phyloP scores from a whole-genome alignment of 2,888 invertebrate species.

The Diloba caeruleocephala region DNA sequence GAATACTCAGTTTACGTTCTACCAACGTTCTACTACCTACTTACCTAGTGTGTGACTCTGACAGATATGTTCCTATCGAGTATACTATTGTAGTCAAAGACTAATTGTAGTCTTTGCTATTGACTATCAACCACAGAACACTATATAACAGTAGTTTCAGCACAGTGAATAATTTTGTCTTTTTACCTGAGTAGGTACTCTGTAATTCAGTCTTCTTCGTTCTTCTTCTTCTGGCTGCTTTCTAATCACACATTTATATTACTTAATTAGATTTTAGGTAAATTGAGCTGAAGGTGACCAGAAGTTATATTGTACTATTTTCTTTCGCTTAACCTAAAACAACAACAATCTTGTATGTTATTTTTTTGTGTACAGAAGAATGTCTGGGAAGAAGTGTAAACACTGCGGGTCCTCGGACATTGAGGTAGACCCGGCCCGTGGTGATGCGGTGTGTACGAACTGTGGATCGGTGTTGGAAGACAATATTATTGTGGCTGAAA shows the following conservation, averaged over 20 bases:
- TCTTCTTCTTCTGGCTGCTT: too few species aligned
- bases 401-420: constrained; percentile 97
- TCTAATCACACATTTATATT: not conserved
- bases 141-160: too few species aligned
- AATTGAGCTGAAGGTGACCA: not conserved
- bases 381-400: constrained; percentile 93
- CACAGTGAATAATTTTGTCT: too few species aligned
- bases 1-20: too few species aligned
- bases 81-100: too few species aligned
- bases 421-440: constrained; percentile 97
- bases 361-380: constrained; percentile 51
- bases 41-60: too few species aligned
- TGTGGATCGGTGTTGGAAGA: constrained; percentile 99
- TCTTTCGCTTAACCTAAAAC: constrained; percentile 33
- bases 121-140: too few species aligned
- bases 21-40: too few species aligned
- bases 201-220: too few species aligned
- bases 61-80: too few species aligned
- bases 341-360: constrained; percentile 26
- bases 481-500: constrained; percentile 98
- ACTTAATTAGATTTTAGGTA: constrained; percentile 2
- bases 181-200: too few species aligned
- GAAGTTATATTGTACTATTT: not conserved
- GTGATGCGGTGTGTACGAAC: constrained; percentile 98
- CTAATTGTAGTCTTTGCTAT: too few species aligned